Evolutionary conservation across 2,888 invertebrate species (phyloP), one percentile per base, ranked within the genome.

Genomic region (Pegoplata infirma): DNA sequence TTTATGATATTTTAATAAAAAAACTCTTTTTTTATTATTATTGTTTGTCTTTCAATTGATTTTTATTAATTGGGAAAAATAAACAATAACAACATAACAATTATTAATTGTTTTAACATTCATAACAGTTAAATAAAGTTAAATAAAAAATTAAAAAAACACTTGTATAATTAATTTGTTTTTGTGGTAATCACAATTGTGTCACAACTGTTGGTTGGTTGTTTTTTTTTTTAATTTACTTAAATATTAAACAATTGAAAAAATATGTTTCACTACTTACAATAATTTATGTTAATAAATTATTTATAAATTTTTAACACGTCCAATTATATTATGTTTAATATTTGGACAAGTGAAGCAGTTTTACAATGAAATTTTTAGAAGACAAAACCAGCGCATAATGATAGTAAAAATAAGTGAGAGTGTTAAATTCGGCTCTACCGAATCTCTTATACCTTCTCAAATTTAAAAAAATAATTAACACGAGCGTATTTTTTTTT

Each of bases 51-150:
- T 32, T 32, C 32, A 32, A 32, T 32, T 32, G 32, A 32, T 32
- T 32, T 32, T 32, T 32, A 32, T 32, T 32, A 32, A 32, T 32
- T 32, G 8, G 32, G 12, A 32, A 32, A 32, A 8, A 32, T 1
- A 6, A 28, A 28, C 28, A 28, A 28, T 8, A 28, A 8, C 28
- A 32, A 32, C 10, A 32, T 32, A 10, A 32, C 12, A 10, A 32
- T 32, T 32, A 10, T 55, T 55, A 59, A 66, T 73, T 59, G 21
- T 59, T 59, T 63, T 51, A 55, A 53, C 28, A 66, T 73, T 59
- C 64, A 58, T 53, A 51, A 63, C 32, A 12, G 19, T 56, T 46
- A 49, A 47, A n/a, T 36, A 55, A 8, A 36, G 36, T 36, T 36
- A 40, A 40, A 12, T n/a, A 40, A n/a, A n/a, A n/a, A n/a, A n/a